Evolutionary conservation across 2,888 invertebrate species (phyloP), one percentile per base, ranked within the genome.

Genomic region (Argyresthia goedartella): DNA sequence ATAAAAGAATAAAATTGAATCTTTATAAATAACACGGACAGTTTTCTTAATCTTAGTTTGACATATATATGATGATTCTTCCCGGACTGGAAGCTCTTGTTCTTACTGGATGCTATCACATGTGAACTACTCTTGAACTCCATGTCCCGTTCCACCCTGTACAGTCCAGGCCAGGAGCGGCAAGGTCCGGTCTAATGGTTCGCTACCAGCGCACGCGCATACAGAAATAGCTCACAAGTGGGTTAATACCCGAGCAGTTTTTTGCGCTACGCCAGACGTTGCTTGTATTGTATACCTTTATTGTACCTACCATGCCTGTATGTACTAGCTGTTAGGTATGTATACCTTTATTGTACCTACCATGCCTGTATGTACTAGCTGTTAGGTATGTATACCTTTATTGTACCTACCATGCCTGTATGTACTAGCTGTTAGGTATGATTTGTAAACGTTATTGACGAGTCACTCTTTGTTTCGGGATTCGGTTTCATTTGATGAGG

Each of bases 181-280:
- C 48, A 48, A 48, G 48, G 36, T 48, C 36, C 48, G 15, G 15
- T 10, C 10, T 44, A 47, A 47, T n/a, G 47, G 47, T 13, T 25
- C 47, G 47, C 47, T 25, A 47, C 47, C 47, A 13, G 47, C 34
- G 61, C 60, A 61, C 57, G 50, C 46, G 57, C 50, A 53, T 72
- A 50, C 52, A 50, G 42, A 49, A 74, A 73, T 76, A 77, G 70
- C 65, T 46, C 64, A 61, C 67, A 77, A 71, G 62, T 77, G 66
- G 77, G 76, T 77, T 77, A 76, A 76, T 72, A 73, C 25, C 25
- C 25, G 53, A 46, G 13, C 35, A 13, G 34, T 63, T 66, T 66
- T 69, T 70, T 69, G 66, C 66, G 67, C 63, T 66, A 25, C 48
- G 55, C 59, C 60, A 60, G 59, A 60, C 63, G 53, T 25, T 52